Evolutionary conservation across 2,113 vertebrate genomes (phyloP), one percentile per base, ranked within the genome.

Genomic region (Paradisaea rubra): DNA sequence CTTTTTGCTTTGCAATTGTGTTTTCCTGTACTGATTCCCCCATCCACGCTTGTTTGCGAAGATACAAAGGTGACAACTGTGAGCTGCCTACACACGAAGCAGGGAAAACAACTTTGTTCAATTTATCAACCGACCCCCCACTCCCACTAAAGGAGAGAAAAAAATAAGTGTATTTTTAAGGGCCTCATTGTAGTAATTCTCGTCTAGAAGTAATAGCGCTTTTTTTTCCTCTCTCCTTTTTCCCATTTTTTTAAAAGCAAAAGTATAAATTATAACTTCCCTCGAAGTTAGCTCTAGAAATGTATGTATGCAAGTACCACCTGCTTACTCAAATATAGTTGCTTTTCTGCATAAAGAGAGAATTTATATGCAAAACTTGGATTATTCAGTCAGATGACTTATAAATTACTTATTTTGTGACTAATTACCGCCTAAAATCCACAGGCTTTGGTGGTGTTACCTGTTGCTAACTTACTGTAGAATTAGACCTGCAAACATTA

Each of bases 161-260:
- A 37, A 47, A 25, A 2, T 3, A 47, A 7, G 0, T 2, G 0
- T 2, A 11, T 52, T 78, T 91, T 70, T 30, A 54, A 88, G 47
- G 89, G 79, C 88, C 79, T 87, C 9, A 3, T 33, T 25, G 22
- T 19, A 30, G 5, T 77, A 66, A 57, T 80, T 89, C 30, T 82
- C 1, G 0, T 33, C 28, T 63, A 77, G 54, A 70, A 94, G 70
- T 20, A 35, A 13, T 1, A 39, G 13, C 8, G 56, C 3, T 10
- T 37, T 35, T 11, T 12, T 2, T 0, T 2, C 15, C 19, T 37
- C 37, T 39, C 12, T 11, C 5, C 0, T 9, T 68, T 79, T 33
- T 9, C 4, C 22, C 8, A 21, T 35, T 80, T 77, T 77, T 71
- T 41, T 25, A 35, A 78, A 57, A 74, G 42, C 11, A 63, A 61